Percentiles rank a stretch among this genome's conserved stretches.
phyloP scores from a whole-genome alignment of 2,888 invertebrate genomes.

The Molorchus minor region DNA sequence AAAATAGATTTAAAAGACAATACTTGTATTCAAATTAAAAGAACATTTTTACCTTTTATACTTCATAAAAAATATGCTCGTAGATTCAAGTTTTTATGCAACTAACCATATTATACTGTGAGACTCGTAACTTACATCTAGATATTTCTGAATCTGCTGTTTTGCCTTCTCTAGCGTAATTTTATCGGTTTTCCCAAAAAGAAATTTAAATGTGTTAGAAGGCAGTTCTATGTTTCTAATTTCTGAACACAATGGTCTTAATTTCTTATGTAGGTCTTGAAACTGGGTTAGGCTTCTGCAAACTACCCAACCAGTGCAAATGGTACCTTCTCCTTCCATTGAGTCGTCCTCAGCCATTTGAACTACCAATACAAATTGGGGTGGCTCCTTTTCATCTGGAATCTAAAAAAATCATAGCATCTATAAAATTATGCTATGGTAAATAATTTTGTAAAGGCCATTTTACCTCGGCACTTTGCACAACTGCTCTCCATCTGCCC shows the following conservation, averaged over 20 bases:
- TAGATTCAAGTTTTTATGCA: no score
- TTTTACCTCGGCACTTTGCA: constrained; percentile 81
- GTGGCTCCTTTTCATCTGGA: constrained; percentile 66
- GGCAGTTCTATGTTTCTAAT: constrained; percentile 85
- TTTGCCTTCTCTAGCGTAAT: constrained; percentile 85
- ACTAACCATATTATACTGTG: neutral
- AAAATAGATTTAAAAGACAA: no score
- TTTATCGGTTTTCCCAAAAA: constrained; percentile 84
- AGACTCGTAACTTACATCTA: constrained; percentile 72
- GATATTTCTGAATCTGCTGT: constrained; percentile 83
- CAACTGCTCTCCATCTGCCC: constrained; percentile 86
- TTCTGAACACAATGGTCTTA: constrained; percentile 83
- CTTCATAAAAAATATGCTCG: no score
- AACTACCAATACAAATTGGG: constrained; percentile 81
- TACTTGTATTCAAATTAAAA: no score
- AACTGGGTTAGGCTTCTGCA: constrained; percentile 71
- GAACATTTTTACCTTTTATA: no score
- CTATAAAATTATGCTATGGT: constrained; percentile 3
- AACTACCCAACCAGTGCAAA: constrained; percentile 75
- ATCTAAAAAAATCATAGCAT: constrained; percentile 46
- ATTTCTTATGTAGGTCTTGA: constrained; percentile 83
- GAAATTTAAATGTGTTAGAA: constrained; percentile 80
- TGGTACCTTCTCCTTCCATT: constrained; percentile 64
- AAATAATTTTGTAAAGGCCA: neutral
- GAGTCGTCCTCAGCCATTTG: constrained; percentile 75